These are phyloP conservation scores for Nemapogon koenigi DNA, from an alignment of 2,888 invertebrate genomes.

Conservation along the genomic window DNA sequence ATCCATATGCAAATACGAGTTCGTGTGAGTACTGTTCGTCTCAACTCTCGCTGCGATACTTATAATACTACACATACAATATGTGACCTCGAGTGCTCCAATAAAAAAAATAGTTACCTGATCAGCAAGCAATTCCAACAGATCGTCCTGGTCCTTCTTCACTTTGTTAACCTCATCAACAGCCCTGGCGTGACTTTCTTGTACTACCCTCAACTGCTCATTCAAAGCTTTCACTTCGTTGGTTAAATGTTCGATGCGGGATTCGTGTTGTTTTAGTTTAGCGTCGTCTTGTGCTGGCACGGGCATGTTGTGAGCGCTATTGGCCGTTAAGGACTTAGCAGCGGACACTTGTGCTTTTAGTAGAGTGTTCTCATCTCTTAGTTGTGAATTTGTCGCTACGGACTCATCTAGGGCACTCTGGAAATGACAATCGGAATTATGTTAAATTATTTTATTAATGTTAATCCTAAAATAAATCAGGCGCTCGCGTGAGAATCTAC, in stretches of 20 bases:
- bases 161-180: conserved; percentile 67
- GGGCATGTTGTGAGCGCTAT: conserved; percentile 20
- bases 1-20: too few species aligned
- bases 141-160: conserved; percentile 91
- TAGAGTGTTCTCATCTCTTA: conserved; percentile 87
- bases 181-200: conserved; percentile 22
- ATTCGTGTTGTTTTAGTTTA: conserved; percentile 17
- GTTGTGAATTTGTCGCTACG: conserved; percentile 71
- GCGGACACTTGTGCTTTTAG: conserved; percentile 76
- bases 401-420: conserved; percentile 68
- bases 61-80: background rate
- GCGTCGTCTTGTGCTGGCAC: conserved; percentile 5
- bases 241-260: conserved; percentile 23
- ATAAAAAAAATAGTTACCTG: conserved; percentile 74
- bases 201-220: conserved; percentile 21
- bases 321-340: too few species aligned
- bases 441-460: too few species aligned
- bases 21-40: too few species aligned
- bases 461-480: too few species aligned
- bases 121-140: conserved; percentile 87
- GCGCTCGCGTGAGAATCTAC: too few species aligned
- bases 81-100: background rate
- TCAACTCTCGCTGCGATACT: background rate
- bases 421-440: too few species aligned
- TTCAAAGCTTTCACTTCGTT: conserved; percentile 24